Conservation (phyloP, 2,888 invertebrate genomes). For the Artemia sinica region DNA sequence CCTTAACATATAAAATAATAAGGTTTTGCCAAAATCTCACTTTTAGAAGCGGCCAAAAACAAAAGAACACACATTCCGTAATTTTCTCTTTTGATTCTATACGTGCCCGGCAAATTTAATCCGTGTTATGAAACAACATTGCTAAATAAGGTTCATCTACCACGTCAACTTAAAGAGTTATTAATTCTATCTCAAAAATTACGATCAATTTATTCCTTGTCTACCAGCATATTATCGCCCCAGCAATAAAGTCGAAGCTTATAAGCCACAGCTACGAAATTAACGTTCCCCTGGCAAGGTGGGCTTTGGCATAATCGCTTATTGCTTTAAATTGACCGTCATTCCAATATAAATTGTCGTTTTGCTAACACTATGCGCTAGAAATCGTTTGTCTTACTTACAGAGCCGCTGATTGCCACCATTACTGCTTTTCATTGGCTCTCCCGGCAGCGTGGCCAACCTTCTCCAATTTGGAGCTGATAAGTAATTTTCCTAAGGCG, state of each 20-base stretch:
- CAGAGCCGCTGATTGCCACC: conserved; percentile 9
- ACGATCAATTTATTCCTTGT: too few relatives aligned
- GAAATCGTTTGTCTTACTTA: conserved; percentile 12
- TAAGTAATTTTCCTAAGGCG: neutral
- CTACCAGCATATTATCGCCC: too few relatives aligned
- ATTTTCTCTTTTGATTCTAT: too few relatives aligned
- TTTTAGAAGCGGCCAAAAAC: too few relatives aligned
- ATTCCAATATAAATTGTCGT: conserved; percentile 2
- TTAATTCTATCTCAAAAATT: too few relatives aligned
- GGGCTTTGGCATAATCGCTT: conserved; percentile 11
- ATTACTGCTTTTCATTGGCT: neutral
- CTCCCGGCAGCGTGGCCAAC: neutral
- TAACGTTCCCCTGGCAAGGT: conserved; percentile 6
- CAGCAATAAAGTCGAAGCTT: neutral
- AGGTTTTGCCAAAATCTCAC: too few relatives aligned
- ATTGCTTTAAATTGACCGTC: conserved; percentile 12
- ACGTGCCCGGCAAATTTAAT: too few relatives aligned
- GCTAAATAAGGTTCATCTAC: too few relatives aligned
- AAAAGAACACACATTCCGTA: too few relatives aligned
- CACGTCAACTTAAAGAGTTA: too few relatives aligned
- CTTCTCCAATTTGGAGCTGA: neutral
- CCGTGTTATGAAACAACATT: too few relatives aligned
- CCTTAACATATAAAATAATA: too few relatives aligned
- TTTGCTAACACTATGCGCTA: conserved; percentile 11
- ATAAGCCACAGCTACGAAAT: conserved; percentile 4